Base-by-base conservation (phyloP, 2,797 vertebrate genomes). In the Fundulus diaphanus region DNA sequence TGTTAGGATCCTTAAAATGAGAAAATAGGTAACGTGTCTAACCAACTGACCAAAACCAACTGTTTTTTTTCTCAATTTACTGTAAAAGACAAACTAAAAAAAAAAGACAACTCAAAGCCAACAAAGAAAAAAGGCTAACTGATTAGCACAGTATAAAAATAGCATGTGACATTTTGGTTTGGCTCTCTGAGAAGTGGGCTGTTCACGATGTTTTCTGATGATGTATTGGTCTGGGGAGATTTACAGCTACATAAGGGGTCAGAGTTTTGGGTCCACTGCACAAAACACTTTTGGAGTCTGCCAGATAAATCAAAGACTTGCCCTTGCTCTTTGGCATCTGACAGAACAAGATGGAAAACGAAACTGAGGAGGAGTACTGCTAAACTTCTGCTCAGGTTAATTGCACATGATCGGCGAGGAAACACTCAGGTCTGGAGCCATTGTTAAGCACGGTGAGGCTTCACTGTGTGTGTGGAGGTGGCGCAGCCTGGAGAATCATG, bases 401-500 rank as follows among this genome's bases (percentile, higher is more conserved):
- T 83, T 88, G 82, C 75, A 84, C 78, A 78, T 83, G 81, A 91
- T 92, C 82, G 68, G 82, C 72, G 49, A 73, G 85, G 79, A 71
- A 76, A 84, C 74, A 80, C 73, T 81, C 57, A 65, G 66, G 76
- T 82, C 69, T 85, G 84, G 85, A 86, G 90, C 77, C 73, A 84
- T 85, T 82, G 87, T 90, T 80, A 85, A 82, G 63, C 57, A 56
- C 13, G 4, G 79, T 67, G 77, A 67, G 80, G 79, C 87, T 85
- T 73, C 70, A 73, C 73, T 35, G 82, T 13, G 66, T 70, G 66
- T 46, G n/a, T 63, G 54, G 78, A 85, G 75, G 83, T 71, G 71
- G 75, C 76, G 81, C 85, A 82, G 78, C 82, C 88, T 77, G 77
- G 87, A 91, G 90, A 81, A 88, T 78, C 27, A 54, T 72, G 82